Evolutionary conservation across 2,113 vertebrate species (phyloP).

Genomic region (Corvus hawaiiensis): DNA sequence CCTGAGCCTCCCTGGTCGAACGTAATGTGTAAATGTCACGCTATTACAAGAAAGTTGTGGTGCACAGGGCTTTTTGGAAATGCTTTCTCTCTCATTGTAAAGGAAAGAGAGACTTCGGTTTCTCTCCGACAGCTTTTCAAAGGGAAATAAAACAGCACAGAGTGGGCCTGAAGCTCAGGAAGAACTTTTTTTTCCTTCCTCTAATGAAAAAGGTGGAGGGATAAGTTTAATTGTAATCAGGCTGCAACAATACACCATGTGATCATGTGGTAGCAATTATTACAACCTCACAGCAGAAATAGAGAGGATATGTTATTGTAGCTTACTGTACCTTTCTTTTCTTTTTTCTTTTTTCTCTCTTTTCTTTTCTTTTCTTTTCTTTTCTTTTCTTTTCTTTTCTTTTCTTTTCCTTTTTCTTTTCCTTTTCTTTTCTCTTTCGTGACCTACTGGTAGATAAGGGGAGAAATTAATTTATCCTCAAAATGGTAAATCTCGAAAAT

Average conservation of each 20-base stretch:
- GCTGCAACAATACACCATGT: conserved; percentile 55
- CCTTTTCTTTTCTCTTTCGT: not conserved
- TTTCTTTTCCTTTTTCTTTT: rapidly evolving
- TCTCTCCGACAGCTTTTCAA: not conserved
- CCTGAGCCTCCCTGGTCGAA: not conserved
- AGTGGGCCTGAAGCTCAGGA: conserved; percentile 42
- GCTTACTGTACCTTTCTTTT: not conserved
- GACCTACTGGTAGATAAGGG: not conserved
- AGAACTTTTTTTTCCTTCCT: not conserved
- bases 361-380: not conserved
- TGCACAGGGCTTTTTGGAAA: not conserved
- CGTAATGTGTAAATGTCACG: conserved; percentile 10
- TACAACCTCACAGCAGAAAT: conserved; percentile 34
- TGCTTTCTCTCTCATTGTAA: not conserved
- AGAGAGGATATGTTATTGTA: not conserved
- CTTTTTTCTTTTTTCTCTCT: not conserved
- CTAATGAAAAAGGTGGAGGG: conserved; percentile 52
- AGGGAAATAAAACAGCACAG: conserved; percentile 13
- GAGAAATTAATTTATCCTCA: not conserved
- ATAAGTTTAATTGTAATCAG: conserved; percentile 62
- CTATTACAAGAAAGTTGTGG: not conserved
- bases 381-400: too few relatives aligned
- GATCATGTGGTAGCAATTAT: conserved; percentile 68
- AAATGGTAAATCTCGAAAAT: not conserved
- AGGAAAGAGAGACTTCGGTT: not conserved